Conservation (phyloP, 2,888 invertebrate species). For the Hetaerina titia region DNA sequence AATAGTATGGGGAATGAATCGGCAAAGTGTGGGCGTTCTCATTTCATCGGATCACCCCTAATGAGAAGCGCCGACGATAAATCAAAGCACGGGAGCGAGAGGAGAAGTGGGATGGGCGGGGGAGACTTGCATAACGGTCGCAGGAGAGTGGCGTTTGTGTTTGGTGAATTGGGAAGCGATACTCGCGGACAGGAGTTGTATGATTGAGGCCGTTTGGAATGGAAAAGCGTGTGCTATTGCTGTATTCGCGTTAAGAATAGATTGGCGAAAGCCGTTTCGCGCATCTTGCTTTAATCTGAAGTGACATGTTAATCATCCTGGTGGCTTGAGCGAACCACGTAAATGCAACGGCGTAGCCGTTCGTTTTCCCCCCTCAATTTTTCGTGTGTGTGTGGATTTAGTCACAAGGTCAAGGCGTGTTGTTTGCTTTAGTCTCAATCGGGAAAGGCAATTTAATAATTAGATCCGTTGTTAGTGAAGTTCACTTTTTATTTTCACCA, state of each 20-base stretch:
- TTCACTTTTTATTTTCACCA: no score
- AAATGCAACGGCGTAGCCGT: neutral
- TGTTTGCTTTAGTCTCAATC: neutral
- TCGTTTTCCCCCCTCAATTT: neutral
- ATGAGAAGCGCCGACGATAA: constrained; percentile 9
- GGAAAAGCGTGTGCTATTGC: neutral
- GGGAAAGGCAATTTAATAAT: neutral
- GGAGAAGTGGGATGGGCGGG: neutral
- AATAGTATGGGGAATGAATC: neutral
- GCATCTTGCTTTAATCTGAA: neutral
- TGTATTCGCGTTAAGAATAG: neutral
- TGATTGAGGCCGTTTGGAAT: neutral
- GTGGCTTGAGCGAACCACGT: neutral
- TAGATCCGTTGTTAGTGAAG: no score
- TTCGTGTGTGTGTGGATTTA: neutral
- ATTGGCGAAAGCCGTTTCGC: neutral
- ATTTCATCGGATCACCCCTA: constrained; percentile 9
- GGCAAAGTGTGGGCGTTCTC: neutral
- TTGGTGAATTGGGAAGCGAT: constrained; percentile 50
- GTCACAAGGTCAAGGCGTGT: neutral
- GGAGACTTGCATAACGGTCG: constrained; percentile 39
- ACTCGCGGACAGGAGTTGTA: constrained; percentile 11
- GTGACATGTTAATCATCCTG: neutral
- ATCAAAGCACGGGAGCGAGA: neutral
- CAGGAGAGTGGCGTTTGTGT: neutral